Percentiles rank a stretch among this genome's conserved stretches.
Evolutionary conservation across 1,140 invertebrate species (phyloP).

Genomic region (Galendromus occidentalis): DNA sequence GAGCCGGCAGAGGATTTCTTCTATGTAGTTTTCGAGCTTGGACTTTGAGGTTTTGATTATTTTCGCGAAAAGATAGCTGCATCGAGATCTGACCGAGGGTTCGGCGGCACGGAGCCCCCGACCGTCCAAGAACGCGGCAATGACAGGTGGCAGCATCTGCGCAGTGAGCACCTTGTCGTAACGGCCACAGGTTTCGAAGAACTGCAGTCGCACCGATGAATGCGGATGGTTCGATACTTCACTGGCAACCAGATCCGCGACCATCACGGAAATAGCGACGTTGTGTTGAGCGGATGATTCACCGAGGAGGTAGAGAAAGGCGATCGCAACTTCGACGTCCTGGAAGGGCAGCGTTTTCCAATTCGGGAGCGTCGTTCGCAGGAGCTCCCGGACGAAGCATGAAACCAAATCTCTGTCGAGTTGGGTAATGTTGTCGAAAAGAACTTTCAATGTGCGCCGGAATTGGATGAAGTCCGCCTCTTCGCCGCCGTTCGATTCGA

Average conservation of each 20-base stretch:
- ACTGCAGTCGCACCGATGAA: slow-evolving; percentile 32
- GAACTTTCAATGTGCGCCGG: slow-evolving; percentile 35
- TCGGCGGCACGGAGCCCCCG: slow-evolving; percentile 32
- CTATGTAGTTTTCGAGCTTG: slow-evolving; percentile 28
- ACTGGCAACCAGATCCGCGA: slow-evolving; percentile 26
- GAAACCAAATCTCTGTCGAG: slow-evolving; percentile 32
- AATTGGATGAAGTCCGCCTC: slow-evolving; percentile 37
- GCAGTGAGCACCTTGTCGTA: slow-evolving; percentile 37
- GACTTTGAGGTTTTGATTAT: slow-evolving; percentile 30
- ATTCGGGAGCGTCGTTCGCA: slow-evolving; percentile 28
- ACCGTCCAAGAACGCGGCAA: slow-evolving; percentile 33
- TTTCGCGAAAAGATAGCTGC: slow-evolving; percentile 35
- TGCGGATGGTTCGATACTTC: slow-evolving; percentile 32
- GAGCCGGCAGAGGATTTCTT: slow-evolving; percentile 33
- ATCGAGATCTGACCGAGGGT: slow-evolving; percentile 32
- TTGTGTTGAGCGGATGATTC: slow-evolving; percentile 24
- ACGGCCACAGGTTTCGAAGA: slow-evolving; percentile 35
- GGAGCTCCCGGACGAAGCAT: slow-evolving; percentile 29
- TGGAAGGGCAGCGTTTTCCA: slow-evolving; percentile 31
- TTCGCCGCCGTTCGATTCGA: slow-evolving; percentile 35
- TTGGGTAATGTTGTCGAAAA: slow-evolving; percentile 34
- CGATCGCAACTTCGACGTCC: slow-evolving; percentile 36
- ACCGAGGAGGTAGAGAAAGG: slow-evolving; percentile 34
- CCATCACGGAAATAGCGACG: background rate
- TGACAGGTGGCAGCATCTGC: slow-evolving; percentile 28